A percentile compares a stretch with the other conserved stretches of the same genome.
Conservation (phyloP, 1,140 invertebrate species). For the Drosophila elegans region DNA sequence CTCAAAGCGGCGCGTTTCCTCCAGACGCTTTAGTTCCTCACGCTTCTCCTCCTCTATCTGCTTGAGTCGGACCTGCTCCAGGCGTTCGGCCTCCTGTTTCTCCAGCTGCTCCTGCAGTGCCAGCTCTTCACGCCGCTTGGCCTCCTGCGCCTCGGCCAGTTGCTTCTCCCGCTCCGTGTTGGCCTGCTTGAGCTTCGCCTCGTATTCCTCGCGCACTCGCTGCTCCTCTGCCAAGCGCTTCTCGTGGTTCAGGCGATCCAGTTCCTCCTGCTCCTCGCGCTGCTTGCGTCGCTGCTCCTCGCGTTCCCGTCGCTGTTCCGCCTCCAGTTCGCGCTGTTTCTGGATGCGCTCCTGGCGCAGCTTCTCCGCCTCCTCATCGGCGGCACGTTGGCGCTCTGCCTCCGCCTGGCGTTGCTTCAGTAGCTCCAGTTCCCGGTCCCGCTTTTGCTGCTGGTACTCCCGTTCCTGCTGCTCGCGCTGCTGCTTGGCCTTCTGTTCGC, state of each 20-base stretch:
- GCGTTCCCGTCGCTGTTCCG: constrained; percentile 33
- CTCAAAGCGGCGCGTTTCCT: constrained; percentile 66
- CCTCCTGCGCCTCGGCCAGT: constrained; percentile 70
- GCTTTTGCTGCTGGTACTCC: constrained; percentile 31
- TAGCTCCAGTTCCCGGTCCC: constrained; percentile 41
- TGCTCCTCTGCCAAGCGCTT: constrained; percentile 61
- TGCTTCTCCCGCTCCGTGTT: constrained; percentile 67
- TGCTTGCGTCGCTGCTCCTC: constrained; percentile 61
- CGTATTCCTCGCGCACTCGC: constrained; percentile 61
- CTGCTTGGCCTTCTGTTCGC: constrained; percentile 28
- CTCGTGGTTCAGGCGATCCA: constrained; percentile 45
- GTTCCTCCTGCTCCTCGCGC: constrained; percentile 54
- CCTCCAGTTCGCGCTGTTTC: constrained; percentile 61
- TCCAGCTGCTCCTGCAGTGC: constrained; percentile 53
- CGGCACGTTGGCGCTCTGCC: constrained; percentile 39
- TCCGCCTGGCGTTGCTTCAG: constrained; percentile 55
- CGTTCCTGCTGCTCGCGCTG: constrained; percentile 32
- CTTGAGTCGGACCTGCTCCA: constrained; percentile 60
- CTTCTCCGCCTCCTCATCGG: constrained; percentile 54
- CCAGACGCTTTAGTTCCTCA: constrained; percentile 51
- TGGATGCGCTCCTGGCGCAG: constrained; percentile 51
- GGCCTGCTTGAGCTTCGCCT: constrained; percentile 52
- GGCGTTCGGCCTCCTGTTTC: constrained; percentile 65
- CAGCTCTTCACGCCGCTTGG: constrained; percentile 63
- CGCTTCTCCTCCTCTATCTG: constrained; percentile 76